Percentiles rank a stretch among this genome's conserved stretches.
These are phyloP conservation scores for Pteronura brasiliensis DNA, from an alignment of 2,113 vertebrate species.

Conservation along the genomic window DNA sequence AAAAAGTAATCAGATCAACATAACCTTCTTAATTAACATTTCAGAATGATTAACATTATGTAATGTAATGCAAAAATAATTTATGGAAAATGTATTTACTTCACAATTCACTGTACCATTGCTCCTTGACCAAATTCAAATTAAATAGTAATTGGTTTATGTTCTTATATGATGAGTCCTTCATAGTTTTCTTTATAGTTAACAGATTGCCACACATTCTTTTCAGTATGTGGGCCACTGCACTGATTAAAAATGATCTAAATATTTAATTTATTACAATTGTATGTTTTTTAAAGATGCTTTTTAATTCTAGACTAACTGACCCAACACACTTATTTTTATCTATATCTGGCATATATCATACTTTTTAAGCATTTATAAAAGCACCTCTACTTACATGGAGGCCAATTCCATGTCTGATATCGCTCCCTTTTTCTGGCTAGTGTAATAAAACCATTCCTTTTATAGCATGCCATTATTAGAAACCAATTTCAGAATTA, in stretches of 20 bases:
- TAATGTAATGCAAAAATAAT: constrained; percentile 84
- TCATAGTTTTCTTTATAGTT: constrained; percentile 81
- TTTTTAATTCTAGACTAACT: constrained; percentile 78
- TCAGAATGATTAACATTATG: constrained; percentile 89
- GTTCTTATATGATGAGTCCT: constrained; percentile 78
- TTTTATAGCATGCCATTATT: constrained; percentile 92
- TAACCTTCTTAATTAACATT: constrained; percentile 89
- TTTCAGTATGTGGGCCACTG: constrained; percentile 71
- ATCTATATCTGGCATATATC: constrained; percentile 72
- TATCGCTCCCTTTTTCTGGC: constrained; percentile 81
- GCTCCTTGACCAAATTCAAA: constrained; percentile 87
- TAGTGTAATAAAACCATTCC: constrained; percentile 88
- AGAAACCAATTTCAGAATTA: constrained; percentile 92
- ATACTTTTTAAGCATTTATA: constrained; percentile 84
- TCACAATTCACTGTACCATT: constrained; percentile 81
- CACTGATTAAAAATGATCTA: constrained; percentile 76
- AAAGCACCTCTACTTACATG: constrained; percentile 79
- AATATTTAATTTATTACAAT: constrained; percentile 77
- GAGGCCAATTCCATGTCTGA: constrained; percentile 79
- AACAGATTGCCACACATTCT: constrained; percentile 81
- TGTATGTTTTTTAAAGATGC: constrained; percentile 75
- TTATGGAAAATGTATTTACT: constrained; percentile 86
- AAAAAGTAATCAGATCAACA: constrained; percentile 89
- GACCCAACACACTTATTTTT: constrained; percentile 70
- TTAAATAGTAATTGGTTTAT: constrained; percentile 87